Conservation (phyloP, 2,113 vertebrate genomes). For the Todiramphus saurophagus region DNA sequence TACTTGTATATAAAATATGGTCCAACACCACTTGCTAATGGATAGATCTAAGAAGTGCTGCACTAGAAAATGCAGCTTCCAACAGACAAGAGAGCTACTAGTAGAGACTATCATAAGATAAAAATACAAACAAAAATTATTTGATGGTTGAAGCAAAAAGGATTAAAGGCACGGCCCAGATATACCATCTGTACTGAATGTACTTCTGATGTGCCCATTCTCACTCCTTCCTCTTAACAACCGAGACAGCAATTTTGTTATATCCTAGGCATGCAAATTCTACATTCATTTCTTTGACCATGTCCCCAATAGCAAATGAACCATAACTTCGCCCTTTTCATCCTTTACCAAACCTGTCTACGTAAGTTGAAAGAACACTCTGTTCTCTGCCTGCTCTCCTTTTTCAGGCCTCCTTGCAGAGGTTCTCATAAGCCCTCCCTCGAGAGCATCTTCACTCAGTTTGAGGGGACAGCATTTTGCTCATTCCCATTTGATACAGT, state of each 20-base stretch:
- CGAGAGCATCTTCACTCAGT: not conserved
- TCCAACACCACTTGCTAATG: not conserved
- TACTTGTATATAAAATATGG: not conserved
- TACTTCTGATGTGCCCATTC: not conserved
- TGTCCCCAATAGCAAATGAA: not conserved
- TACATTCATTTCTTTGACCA: not conserved
- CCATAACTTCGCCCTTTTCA: not conserved
- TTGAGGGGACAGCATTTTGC: not conserved
- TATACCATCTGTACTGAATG: not conserved
- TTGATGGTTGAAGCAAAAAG: not conserved
- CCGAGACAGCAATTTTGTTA: not conserved
- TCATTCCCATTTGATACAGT: not conserved
- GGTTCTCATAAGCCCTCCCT: not conserved
- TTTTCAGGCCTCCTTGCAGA: not conserved
- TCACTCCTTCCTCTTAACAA: not conserved
- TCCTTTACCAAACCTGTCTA: not conserved
- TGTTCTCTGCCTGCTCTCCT: not conserved
- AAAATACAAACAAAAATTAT: not conserved
- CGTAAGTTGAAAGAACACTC: not conserved
- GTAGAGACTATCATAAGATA: not conserved
- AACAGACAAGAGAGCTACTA: not conserved
- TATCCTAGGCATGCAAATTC: not conserved
- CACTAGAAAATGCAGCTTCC: not conserved
- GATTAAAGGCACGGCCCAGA: not conserved
- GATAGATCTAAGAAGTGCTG: not conserved